Evolutionary conservation across 2,113 vertebrate species (phyloP), one percentile per base, ranked within the genome.

Genomic region (Colistium nudipinnis): DNA sequence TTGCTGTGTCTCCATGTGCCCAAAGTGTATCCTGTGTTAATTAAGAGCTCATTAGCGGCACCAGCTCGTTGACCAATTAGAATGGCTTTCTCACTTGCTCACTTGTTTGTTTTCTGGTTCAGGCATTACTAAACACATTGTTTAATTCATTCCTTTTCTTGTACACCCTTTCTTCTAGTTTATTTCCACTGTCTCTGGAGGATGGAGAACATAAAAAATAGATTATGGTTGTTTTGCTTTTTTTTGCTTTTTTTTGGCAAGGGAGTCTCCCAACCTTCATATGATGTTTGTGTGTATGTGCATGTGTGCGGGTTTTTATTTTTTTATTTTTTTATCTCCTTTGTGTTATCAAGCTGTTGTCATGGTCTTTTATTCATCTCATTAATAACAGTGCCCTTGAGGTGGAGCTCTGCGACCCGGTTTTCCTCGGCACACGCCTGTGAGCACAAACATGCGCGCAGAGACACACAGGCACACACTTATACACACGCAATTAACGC

Each of bases 351-450:
- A 90, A 84, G 83, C 82, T 85, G 76, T 89, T 88, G 87, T 90
- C 87, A 88, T 81, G 73, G 84, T 83, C 81, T 88, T 88, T 88
- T 90, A 89, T 90, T 90, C 87, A 90, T 89, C 78, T 88, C 86
- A 91, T 90, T 92, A 91, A 91, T 89, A 89, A 89, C 84, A 62
- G 68, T 70, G 84, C 89, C 89, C 83, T 88, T 88, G 83, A 82
- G 86, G 87, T 91, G 87, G 84, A 90, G 88, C 86, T 69, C 57
- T 8, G 20, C 61, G 73, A 90, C 89, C 88, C 88, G 74, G 80
- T 71, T 87, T 82, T 81, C 74, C 78, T 74, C 55, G 1, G 60
- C 79, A 67, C 74, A 76, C 55, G 49, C 81, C 68, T 20, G 31
- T 62, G 79, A 78, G 68, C 69, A 71, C 79, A 74, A 75, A 82